Conservation (phyloP, 2,797 vertebrate species). For the Chaunax sp. region DNA sequence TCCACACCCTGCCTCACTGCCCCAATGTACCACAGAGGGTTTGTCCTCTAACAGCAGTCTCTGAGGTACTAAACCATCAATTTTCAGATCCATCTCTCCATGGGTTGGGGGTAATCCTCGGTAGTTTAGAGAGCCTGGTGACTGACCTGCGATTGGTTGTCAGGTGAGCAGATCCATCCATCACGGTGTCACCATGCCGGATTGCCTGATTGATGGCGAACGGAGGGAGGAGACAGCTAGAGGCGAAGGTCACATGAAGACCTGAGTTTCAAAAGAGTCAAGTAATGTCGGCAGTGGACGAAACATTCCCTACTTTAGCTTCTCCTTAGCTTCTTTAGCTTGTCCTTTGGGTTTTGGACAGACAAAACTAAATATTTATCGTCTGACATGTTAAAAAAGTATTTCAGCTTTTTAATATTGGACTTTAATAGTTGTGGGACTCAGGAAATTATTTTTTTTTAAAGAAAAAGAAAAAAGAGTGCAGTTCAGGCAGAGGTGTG, state of each 20-base stretch:
- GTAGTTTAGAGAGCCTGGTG: conserved; percentile 30
- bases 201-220: conserved; percentile 22
- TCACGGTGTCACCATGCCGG: conserved; percentile 46
- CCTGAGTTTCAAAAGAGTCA: background rate
- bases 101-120: conserved; percentile 15
- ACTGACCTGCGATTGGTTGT: conserved; percentile 51
- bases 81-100: conserved; percentile 53
- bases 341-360: background rate
- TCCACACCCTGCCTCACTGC: conserved; percentile 1
- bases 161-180: conserved; percentile 60
- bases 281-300: background rate
- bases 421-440: background rate
- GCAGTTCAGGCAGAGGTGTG: background rate
- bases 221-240: conserved; percentile 2
- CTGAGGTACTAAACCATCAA: conserved; percentile 35
- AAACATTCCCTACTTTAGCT: background rate
- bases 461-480: background rate
- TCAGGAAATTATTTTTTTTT: background rate
- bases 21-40: conserved; percentile 4
- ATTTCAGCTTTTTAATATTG: background rate
- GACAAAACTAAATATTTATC: background rate
- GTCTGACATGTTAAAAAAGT: background rate
- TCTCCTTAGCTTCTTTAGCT: too few species aligned
- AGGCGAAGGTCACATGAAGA: background rate
- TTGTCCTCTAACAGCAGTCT: conserved; percentile 33